Conservation (phyloP, 2,113 vertebrate genomes). For the Trichechus manatus region DNA sequence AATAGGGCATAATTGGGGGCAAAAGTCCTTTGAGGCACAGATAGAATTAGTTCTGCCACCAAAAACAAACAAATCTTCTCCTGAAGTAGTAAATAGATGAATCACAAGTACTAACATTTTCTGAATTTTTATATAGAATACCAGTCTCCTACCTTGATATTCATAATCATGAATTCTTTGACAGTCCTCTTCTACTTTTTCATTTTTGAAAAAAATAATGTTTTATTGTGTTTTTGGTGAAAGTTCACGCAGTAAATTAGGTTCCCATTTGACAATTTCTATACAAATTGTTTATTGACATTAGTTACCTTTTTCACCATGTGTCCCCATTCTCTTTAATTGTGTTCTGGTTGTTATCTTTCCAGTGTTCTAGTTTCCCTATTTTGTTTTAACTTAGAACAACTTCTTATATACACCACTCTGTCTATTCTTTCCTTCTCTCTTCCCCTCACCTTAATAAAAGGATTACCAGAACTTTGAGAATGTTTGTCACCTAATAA, state of each 20-base stretch:
- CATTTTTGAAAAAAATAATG: too few relatives aligned
- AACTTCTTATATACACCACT: not conserved
- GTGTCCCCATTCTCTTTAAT: too few relatives aligned
- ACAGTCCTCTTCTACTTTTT: not conserved
- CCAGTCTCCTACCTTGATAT: not conserved
- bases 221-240: too few relatives aligned
- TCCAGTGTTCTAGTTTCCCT: not conserved
- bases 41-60: conserved; percentile 48
- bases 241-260: too few relatives aligned
- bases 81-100: conserved; percentile 31
- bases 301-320: too few relatives aligned
- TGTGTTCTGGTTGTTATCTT: too few relatives aligned
- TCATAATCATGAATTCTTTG: not conserved
- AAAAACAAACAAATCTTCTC: conserved; percentile 43
- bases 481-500: conserved; percentile 20
- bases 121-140: conserved; percentile 30
- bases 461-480: conserved; percentile 11
- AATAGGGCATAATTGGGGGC: conserved; percentile 44
- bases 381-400: conserved; percentile 38
- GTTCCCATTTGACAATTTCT: too few relatives aligned
- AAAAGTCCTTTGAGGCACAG: conserved; percentile 53
- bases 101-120: not conserved
- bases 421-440: not conserved
- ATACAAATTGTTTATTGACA: too few relatives aligned
- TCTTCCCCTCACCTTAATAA: not conserved